phyloP scores from a whole-genome alignment of 2,888 invertebrate species.

The Pecten maximus region DNA sequence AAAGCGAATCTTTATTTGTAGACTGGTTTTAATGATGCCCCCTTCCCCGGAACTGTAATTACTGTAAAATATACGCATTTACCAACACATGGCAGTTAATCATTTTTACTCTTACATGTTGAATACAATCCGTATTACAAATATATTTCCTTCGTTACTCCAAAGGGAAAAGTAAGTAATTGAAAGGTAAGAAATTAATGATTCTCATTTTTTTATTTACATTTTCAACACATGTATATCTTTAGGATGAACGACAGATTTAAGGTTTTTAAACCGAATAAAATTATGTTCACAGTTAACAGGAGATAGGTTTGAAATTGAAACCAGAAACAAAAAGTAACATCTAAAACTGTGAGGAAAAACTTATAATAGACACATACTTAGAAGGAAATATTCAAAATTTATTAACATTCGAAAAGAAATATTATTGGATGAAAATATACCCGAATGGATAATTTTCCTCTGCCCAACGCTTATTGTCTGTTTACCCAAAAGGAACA shows the following conservation, averaged over 20 bases:
- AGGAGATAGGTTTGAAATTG: neutral
- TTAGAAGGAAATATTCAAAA: too few relatives aligned
- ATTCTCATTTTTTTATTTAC: neutral
- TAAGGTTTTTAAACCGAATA: neutral
- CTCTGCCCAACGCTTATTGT: too few relatives aligned
- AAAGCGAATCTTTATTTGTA: neutral
- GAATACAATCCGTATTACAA: neutral
- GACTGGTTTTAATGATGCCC: neutral
- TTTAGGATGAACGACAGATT: neutral
- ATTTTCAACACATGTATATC: neutral
- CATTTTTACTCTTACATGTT: neutral
- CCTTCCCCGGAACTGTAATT: neutral
- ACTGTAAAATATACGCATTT: neutral
- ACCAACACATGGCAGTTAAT: neutral
- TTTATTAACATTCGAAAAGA: too few relatives aligned
- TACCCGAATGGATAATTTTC: too few relatives aligned
- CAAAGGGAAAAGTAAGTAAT: conserved; percentile 11
- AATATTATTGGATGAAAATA: too few relatives aligned
- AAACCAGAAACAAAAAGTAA: neutral
- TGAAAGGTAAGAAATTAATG: conserved; percentile 12
- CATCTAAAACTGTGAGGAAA: neutral
- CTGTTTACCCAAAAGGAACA: too few relatives aligned
- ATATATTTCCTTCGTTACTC: neutral
- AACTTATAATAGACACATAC: too few relatives aligned
- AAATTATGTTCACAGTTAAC: neutral